Base-by-base conservation (phyloP, 2,888 invertebrate species). In the Eudasyphora cyanicolor region DNA sequence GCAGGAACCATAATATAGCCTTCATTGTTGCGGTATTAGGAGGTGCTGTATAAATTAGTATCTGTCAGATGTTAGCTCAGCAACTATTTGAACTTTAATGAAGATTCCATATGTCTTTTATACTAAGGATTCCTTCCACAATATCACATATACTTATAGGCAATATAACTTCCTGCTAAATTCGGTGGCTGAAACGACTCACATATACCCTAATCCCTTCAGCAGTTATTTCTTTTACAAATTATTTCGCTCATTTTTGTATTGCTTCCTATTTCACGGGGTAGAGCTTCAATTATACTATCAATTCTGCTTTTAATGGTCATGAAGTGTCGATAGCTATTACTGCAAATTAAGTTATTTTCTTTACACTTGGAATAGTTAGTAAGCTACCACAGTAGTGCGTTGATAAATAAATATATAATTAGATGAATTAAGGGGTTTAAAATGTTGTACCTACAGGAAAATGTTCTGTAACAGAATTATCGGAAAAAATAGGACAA, bases 311-410 rank as follows among this genome's bases (percentile, higher is more conserved):
- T 5, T 45, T 14, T n/a, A 12, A 45, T 45, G 45, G 45, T 2
- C 45, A 45, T n/a, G n/a, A n/a, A n/a, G n/a, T n/a, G 45, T 45
- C 45, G 45, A n/a, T n/a, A 45, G n/a, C 45, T n/a, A 45, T 45
- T 45, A 45, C n/a, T n/a, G n/a, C 45, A 45, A 45, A 45, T 45
- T 45, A 45, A 45, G n/a, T 45, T 45, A n/a, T 14, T 45, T 45
- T 45, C n/a, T 14, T 12, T n/a, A 45, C 14, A n/a, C n/a, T n/a
- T n/a, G n/a, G n/a, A n/a, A n/a, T n/a, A n/a, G n/a, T n/a, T n/a
- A n/a, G n/a, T n/a, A n/a, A n/a, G n/a, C n/a, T n/a, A n/a, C n/a
- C n/a, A n/a, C n/a, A n/a, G n/a, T n/a, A n/a, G n/a, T n/a, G n/a
- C n/a, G n/a, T n/a, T n/a, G n/a, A n/a, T n/a, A n/a, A n/a, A n/a